Evolutionary conservation across 2,888 invertebrate genomes (phyloP), one percentile per base, ranked within the genome.

Genomic region (Melangyna quadrimaculata): DNA sequence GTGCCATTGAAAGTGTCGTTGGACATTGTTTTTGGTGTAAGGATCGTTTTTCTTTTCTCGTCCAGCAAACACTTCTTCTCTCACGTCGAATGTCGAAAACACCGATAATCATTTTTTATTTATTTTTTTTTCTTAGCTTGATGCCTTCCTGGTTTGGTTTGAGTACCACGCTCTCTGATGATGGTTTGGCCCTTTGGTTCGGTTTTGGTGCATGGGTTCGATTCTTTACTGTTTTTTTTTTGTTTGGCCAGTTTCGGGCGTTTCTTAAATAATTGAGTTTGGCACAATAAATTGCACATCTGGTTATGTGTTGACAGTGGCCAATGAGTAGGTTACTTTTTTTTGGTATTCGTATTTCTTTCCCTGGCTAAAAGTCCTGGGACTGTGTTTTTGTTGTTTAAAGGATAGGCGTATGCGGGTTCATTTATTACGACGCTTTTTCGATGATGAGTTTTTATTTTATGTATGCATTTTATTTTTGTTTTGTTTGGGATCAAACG

Each of bases 271-370:
- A 91, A 91, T 91, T 92, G 92, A 91, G 91, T 91, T 91, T 91
- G 91, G 91, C 92, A 91, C 92, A 92, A 92, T 92, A 91, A 91
- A 91, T 91, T 91, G 92, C 91, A 91, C 91, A 91, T 91, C 91
- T 91, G 90, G 89, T 89, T 88, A 88, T 88, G 87, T 89, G 88
- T 89, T 89, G 88, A 88, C 88, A 87, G 87, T 71, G 86, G 82
- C 81, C 87, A 86, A 86, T 86, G 86, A 86, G 87, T 72, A 74
- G 59, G 59, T 22, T 59, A 59, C 69, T 83, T 87, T 55, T 78
- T 70, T 72, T 79, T 65, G n/a, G n/a, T 75, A 78, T 81, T 14
- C 2, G 2, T 8, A 5, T 82, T 81, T 77, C 77, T 74, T 69
- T 72, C 71, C 65, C 63, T 73, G 82, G 83, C 78, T 84, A 43